These are phyloP conservation scores for Carposina sasakii DNA, from an alignment of 1,140 invertebrate genomes.

Conservation along the genomic window DNA sequence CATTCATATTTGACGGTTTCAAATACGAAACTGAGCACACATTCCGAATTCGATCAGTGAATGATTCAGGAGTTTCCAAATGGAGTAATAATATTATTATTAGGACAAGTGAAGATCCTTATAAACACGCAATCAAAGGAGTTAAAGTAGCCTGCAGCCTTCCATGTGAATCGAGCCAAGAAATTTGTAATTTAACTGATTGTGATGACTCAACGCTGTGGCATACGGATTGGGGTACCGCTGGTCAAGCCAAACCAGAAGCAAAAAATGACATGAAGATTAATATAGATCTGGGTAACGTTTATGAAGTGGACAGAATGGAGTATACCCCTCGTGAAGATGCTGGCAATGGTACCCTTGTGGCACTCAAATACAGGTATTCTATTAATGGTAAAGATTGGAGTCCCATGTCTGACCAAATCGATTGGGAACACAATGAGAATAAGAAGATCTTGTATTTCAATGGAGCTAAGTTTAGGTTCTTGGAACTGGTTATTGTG, in stretches of 20 bases:
- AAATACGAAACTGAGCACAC: slow-evolving; percentile 28
- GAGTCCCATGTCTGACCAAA: slow-evolving; percentile 28
- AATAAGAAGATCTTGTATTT: slow-evolving; percentile 36
- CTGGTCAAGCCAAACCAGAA: slow-evolving; percentile 22
- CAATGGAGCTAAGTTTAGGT: slow-evolving; percentile 34
- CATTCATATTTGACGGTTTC: slow-evolving; percentile 42
- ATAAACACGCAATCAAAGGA: slow-evolving; percentile 30
- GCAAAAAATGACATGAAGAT: slow-evolving; percentile 28
- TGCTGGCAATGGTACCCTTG: slow-evolving; percentile 48
- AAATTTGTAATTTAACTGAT: slow-evolving; percentile 40
- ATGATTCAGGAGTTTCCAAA: slow-evolving; percentile 31
- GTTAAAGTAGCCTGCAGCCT: slow-evolving; percentile 45
- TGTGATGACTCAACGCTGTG: slow-evolving; percentile 31
- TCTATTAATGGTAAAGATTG: slow-evolving; percentile 36
- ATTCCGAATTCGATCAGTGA: slow-evolving; percentile 43
- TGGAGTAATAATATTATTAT: slow-evolving; percentile 42
- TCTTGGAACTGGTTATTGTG: slow-evolving; percentile 37
- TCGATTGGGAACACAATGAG: slow-evolving; percentile 32
- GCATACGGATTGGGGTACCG: slow-evolving; percentile 42
- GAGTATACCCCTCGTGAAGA: slow-evolving; percentile 45
- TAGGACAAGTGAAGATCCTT: slow-evolving; percentile 30
- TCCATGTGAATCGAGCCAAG: slow-evolving; percentile 41
- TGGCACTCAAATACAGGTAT: slow-evolving; percentile 36
- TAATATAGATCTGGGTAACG: slow-evolving; percentile 39
- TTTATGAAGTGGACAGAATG: slow-evolving; percentile 39